Evolutionary conservation across 1,140 invertebrate species (phyloP), one percentile per base, ranked within the genome.

Genomic region (Maniola jurtina): DNA sequence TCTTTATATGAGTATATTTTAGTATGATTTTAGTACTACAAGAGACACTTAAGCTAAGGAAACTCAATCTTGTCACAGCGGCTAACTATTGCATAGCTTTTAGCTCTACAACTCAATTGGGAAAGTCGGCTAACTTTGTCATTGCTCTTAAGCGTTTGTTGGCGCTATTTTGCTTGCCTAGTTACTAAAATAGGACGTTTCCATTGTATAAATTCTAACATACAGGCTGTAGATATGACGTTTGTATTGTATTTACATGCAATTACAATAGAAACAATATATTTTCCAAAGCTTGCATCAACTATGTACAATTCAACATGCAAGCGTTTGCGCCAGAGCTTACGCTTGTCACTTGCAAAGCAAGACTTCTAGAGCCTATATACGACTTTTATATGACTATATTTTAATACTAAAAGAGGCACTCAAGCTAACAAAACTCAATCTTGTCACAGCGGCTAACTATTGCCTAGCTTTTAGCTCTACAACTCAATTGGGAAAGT

Each of bases 81-180:
- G 50, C 25, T n/a, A 54, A 54, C 50, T 54, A 54, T 54, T 54
- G 50, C 50, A 54, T 54, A 16, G 50, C 50, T 54, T 54, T 54
- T 54, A 54, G 50, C 50, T 54, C 34, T 11, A 42, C 50, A 54
- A 54, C 50, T 54, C 50, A 54, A 54, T 54, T 54, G 50, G 50
- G 9, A 11, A 54, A 54, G 50, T 54, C 34, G 33, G 4, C 5
- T 54, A 54, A 54, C 50, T 54, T 54, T 34, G 50, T 54, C 50
- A 54, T 16, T 34, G 50, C 50, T 54, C 50, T 34, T 54, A 54
- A 54, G 34, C 50, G 50, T 54, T 33, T 54, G 50, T 54, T 54
- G 34, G 50, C 34, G 33, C 50, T 52, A 34, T 54, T 50, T 15
- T 54, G 50, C 6, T 16, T 54, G 25, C 7, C 14, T n/a, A 33